phyloP scores from a whole-genome alignment of 2,888 invertebrate species.

The Cerastis leucographa region DNA sequence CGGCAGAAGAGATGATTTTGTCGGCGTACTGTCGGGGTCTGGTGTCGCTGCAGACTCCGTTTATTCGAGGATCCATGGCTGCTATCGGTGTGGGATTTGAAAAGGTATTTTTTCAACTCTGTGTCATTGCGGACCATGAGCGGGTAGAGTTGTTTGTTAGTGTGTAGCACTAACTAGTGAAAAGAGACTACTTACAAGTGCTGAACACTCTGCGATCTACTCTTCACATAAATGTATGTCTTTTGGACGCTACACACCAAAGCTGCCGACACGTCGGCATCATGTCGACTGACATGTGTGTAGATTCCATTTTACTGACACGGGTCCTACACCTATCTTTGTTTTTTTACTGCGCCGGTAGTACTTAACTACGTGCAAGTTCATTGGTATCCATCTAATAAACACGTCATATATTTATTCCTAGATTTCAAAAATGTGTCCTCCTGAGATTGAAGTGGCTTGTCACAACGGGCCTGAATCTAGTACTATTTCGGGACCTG shows the following conservation, averaged over 20 bases:
- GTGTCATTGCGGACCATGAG: background rate
- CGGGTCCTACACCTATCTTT: too few species aligned
- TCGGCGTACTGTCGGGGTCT: constrained; percentile 94
- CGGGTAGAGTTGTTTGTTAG: background rate
- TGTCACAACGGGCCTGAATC: constrained; percentile 95
- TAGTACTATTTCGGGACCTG: constrained; percentile 95
- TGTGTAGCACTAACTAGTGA: background rate
- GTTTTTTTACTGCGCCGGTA: too few species aligned
- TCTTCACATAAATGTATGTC: background rate
- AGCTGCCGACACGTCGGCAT: too few species aligned
- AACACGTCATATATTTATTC: background rate
- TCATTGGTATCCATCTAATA: background rate
- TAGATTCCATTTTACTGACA: too few species aligned
- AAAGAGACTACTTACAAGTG: background rate
- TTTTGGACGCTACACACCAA: background rate
- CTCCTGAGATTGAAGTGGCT: constrained; percentile 93
- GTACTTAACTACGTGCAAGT: background rate
- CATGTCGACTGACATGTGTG: too few species aligned
- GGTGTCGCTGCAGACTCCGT: constrained; percentile 92
- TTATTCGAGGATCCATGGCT: constrained; percentile 96
- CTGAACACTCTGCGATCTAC: background rate
- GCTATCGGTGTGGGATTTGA: constrained; percentile 93
- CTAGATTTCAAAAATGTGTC: constrained; percentile 81
- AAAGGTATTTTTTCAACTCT: constrained; percentile 79
- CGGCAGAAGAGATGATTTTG: constrained; percentile 95